Evolutionary conservation across 2,797 vertebrate species (phyloP).

Genomic region (Sebastes melanostomus): DNA sequence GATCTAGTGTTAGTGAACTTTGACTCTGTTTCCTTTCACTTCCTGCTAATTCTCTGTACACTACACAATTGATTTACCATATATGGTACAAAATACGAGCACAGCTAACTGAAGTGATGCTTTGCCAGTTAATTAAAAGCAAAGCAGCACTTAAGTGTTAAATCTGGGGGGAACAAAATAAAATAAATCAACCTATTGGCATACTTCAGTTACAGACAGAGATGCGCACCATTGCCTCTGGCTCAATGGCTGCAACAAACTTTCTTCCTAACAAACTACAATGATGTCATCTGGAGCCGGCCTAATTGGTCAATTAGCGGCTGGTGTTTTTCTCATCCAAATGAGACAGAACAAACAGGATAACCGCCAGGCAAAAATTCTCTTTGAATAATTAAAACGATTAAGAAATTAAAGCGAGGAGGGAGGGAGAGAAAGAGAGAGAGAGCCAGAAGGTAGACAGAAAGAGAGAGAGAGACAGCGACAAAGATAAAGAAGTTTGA

Average conservation of each 20-base stretch:
- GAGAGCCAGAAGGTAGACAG: neutral
- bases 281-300: slow-evolving; percentile 75
- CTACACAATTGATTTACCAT: too few relatives aligned
- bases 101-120: neutral
- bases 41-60: neutral
- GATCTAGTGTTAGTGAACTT: neutral
- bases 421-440: neutral
- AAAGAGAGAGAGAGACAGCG: slow-evolving; percentile 9
- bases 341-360: slow-evolving; percentile 66
- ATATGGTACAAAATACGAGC: neutral
- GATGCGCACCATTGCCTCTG: slow-evolving; percentile 6
- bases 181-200: neutral
- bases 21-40: neutral
- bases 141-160: slow-evolving; percentile 1
- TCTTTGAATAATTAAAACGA: slow-evolving; percentile 76
- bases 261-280: slow-evolving; percentile 52
- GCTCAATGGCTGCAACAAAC: slow-evolving; percentile 35
- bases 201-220: slow-evolving; percentile 23
- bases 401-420: slow-evolving; percentile 69
- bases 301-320: slow-evolving; percentile 75
- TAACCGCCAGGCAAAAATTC: slow-evolving; percentile 64
- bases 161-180: neutral
- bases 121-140: slow-evolving; percentile 19
- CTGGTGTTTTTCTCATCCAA: slow-evolving; percentile 70
- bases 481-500: slow-evolving; percentile 39